Evolutionary conservation across 1,140 invertebrate species (phyloP).

Genomic region (Scylla paramamosain): DNA sequence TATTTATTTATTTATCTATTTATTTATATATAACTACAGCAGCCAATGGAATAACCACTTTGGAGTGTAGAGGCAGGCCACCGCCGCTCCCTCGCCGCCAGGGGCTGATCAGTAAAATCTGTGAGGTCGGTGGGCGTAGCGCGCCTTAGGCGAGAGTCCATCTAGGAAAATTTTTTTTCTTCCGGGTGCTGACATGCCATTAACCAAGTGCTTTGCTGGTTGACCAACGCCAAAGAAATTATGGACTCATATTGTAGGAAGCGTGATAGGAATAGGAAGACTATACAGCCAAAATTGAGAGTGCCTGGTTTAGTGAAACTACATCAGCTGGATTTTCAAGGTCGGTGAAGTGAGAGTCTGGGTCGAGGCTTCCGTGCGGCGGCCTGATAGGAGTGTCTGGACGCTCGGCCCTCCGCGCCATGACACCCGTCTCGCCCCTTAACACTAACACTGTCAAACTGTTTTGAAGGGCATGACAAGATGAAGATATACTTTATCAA

Average conservation of each 20-base stretch:
- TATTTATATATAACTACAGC: background rate
- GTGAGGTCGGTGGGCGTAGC: background rate
- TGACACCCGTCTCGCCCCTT: too few species aligned
- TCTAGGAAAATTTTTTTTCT: background rate
- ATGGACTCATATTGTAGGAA: background rate
- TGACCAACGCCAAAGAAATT: too few species aligned
- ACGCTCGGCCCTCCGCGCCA: too few species aligned
- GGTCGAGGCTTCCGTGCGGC: too few species aligned
- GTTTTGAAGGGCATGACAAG: background rate
- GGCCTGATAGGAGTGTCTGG: too few species aligned
- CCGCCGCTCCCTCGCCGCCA: background rate
- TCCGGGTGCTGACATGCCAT: background rate
- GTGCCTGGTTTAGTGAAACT: background rate
- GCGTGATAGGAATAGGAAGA: background rate
- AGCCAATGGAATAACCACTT: conserved; percentile 24
- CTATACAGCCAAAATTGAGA: background rate
- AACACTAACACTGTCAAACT: background rate
- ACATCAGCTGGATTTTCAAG: background rate
- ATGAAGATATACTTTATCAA: background rate
- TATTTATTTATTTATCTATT: background rate
- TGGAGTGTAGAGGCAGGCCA: background rate
- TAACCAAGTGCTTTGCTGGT: too few species aligned
- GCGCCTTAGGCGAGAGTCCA: background rate
- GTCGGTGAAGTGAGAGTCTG: background rate
- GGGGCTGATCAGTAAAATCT: background rate